Base-by-base conservation (phyloP, 2,888 invertebrate genomes). In the Axea sp. region DNA sequence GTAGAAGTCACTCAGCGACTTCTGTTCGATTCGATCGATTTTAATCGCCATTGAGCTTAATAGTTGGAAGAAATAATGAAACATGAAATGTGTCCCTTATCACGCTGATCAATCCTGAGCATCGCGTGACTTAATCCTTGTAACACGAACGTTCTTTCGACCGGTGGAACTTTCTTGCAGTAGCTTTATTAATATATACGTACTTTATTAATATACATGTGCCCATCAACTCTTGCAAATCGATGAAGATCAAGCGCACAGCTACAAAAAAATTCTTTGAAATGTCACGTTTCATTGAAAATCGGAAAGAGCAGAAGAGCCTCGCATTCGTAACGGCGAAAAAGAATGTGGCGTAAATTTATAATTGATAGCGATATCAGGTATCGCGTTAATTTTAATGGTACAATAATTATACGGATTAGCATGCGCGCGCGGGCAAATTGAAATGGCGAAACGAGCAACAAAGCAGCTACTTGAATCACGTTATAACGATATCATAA, bases 121-220 rank as follows among this genome's bases (percentile, higher is more conserved):
- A 59, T 73, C 60, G 73, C 73, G 73, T 73, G 73, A 73, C 73
- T 59, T 31, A 45, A 57, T 53, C 43, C 60, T 69, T 31, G 39
- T 22, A 59, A 68, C 15, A 30, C 30, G 31, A 55, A 39, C 57
- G 57, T 55, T 26, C 64, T 35, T 65, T 51, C 22, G 45, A n/a
- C 15, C 30, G 22, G n/a, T 35, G 43, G 41, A 51, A 53, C 53
- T 24, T 60, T 45, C 37, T 60, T 69, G 53, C 53, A 45, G 45
- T 15, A 49, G 17, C 51, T 69, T 60, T 35, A 35, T 53, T 60
- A 49, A 57, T 37, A 19, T 51, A 28, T 59, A 26, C 24, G 33
- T 28, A 43, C 15, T 15, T 41, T 60, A n/a, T n/a, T n/a, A n/a
- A n/a, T n/a, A n/a, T n/a, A n/a, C n/a, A n/a, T 51, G 22, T 11